Conservation (phyloP, 1,140 invertebrate species). For the Adelges cooleyi region DNA sequence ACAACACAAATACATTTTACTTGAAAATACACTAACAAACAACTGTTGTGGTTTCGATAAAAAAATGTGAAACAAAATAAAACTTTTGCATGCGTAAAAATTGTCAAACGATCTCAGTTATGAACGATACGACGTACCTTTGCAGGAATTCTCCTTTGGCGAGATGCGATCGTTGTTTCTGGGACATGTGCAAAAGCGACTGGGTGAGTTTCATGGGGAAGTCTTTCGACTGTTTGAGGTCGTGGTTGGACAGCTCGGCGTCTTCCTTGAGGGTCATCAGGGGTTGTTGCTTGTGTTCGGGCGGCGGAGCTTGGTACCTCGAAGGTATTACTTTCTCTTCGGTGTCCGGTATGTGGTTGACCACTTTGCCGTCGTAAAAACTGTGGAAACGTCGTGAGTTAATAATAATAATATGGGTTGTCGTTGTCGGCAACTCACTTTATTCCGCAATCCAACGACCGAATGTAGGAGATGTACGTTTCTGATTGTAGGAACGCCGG, state of each 20-base stretch:
- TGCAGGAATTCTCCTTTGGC: slow-evolving; percentile 21
- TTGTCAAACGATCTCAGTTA: too few species aligned
- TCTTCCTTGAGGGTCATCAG: slow-evolving; percentile 18
- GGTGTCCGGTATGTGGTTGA: slow-evolving; percentile 17
- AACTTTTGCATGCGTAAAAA: too few species aligned
- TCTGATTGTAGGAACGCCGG: slow-evolving; percentile 83
- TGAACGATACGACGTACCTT: too few species aligned
- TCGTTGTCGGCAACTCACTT: neutral
- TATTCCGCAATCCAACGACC: slow-evolving; percentile 40
- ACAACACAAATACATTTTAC: too few species aligned
- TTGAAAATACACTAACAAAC: too few species aligned
- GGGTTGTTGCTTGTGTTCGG: neutral
- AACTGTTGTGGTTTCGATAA: too few species aligned
- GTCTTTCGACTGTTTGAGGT: slow-evolving; percentile 17
- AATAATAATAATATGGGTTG: neutral
- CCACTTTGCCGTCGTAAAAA: slow-evolving; percentile 25
- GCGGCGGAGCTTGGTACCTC: slow-evolving; percentile 13
- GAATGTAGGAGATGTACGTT: slow-evolving; percentile 77
- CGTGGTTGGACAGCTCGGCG: slow-evolving; percentile 11
- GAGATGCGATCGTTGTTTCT: slow-evolving; percentile 15
- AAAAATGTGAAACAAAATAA: too few species aligned
- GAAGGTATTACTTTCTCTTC: slow-evolving; percentile 17
- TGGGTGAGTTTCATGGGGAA: slow-evolving; percentile 15
- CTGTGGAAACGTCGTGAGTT: neutral
- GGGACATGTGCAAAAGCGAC: slow-evolving; percentile 21